Evolutionary conservation across 2,113 vertebrate species (phyloP).

Genomic region (Paramormyrops kingsleyae): DNA sequence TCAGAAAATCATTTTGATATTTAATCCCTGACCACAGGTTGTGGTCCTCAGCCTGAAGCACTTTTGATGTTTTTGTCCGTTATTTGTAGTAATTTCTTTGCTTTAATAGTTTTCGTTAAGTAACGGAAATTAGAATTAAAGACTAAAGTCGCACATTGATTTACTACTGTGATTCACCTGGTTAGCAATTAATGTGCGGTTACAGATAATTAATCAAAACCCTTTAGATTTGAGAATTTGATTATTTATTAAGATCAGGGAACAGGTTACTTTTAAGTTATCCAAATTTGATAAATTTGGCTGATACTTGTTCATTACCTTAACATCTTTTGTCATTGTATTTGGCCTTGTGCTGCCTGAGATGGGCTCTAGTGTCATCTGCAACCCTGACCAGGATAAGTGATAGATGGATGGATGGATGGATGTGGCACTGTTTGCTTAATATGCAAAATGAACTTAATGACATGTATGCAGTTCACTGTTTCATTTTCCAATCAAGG

Average conservation of each 20-base stretch:
- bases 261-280: no score
- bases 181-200: neutral
- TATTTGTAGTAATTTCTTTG: neutral
- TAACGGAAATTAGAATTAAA: neutral
- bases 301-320: neutral
- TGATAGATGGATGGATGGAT: neutral
- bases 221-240: neutral
- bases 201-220: neutral
- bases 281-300: no score
- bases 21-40: no score
- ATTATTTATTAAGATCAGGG: neutral
- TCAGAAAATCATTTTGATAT: no score
- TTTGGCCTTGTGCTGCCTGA: neutral
- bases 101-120: neutral
- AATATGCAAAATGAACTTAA: neutral
- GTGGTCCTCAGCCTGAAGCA: no score
- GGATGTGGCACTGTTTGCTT: neutral
- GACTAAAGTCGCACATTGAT: neutral
- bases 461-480: neutral
- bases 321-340: neutral
- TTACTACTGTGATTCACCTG: neutral
- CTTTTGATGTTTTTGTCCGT: no score
- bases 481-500: neutral
- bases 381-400: neutral
- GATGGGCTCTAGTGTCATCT: neutral